Evolutionary conservation across 2,888 invertebrate genomes (phyloP).

Genomic region (Cataglyphis albicans): DNA sequence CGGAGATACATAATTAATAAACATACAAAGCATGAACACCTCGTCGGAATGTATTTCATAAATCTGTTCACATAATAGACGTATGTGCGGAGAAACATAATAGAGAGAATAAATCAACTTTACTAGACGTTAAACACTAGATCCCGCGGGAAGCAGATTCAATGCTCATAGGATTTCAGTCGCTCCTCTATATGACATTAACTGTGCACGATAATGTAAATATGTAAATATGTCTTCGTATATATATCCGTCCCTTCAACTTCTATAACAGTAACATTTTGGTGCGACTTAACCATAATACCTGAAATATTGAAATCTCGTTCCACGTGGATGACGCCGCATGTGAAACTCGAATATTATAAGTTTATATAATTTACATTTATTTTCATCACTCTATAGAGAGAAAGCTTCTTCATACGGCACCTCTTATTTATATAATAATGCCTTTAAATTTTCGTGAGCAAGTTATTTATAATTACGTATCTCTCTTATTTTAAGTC

Average conservation of each 20-base stretch:
- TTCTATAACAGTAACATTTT: conserved; percentile 37
- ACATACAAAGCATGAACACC: background rate
- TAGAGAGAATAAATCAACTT: conserved; percentile 23
- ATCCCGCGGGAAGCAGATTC: conserved; percentile 1
- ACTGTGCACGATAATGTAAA: conserved; percentile 51
- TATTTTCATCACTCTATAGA: background rate
- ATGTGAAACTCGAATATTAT: conserved; percentile 29
- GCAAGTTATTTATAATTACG: background rate
- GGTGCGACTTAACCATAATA: conserved; percentile 35
- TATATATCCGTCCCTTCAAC: background rate
- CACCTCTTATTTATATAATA: background rate
- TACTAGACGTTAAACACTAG: conserved; percentile 22
- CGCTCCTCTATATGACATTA: conserved; percentile 48
- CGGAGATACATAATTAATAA: background rate
- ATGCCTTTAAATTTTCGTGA: background rate
- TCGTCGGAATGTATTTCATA: background rate
- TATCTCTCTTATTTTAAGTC: background rate
- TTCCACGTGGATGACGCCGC: conserved; percentile 1
- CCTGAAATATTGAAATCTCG: conserved; percentile 45
- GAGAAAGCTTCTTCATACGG: background rate
- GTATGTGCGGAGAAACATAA: background rate
- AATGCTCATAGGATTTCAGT: conserved; percentile 3
- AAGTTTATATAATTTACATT: conserved; percentile 31
- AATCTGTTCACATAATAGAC: background rate
- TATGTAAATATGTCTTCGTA: conserved; percentile 38